Conservation (phyloP, 1,140 invertebrate genomes). For the Araneus ventricosus region DNA sequence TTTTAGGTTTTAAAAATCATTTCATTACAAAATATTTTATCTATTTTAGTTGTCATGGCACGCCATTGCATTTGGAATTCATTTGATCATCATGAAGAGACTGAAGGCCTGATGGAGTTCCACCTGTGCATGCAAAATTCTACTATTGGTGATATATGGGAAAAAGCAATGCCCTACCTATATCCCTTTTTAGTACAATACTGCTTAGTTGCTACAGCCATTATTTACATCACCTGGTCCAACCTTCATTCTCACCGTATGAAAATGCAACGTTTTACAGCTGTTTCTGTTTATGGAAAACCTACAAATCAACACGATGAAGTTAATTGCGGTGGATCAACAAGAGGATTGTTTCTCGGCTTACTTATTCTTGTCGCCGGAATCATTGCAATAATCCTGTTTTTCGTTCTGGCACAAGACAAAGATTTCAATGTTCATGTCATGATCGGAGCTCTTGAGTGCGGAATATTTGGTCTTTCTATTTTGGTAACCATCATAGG, state of each 20-base stretch:
- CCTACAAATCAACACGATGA: slow-evolving; percentile 11
- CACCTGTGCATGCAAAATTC: slow-evolving; percentile 84
- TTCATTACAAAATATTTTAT: not conserved
- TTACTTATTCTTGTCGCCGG: slow-evolving; percentile 83
- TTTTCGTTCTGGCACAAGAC: slow-evolving; percentile 84
- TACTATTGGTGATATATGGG: slow-evolving; percentile 84
- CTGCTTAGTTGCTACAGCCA: slow-evolving; percentile 84
- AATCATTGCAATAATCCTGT: slow-evolving; percentile 84
- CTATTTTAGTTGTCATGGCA: slow-evolving; percentile 41
- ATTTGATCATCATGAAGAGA: slow-evolving; percentile 78
- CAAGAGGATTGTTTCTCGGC: slow-evolving; percentile 84
- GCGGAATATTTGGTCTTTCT: slow-evolving; percentile 80
- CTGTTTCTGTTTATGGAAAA: slow-evolving; percentile 60
- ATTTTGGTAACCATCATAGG: slow-evolving; percentile 81
- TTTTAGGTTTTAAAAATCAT: too few relatives aligned
- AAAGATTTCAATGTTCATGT: slow-evolving; percentile 81
- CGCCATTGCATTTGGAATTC: slow-evolving; percentile 41
- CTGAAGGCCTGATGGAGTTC: slow-evolving; percentile 82
- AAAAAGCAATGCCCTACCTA: slow-evolving; percentile 84
- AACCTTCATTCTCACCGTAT: slow-evolving; percentile 78
- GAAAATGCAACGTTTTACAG: slow-evolving; percentile 52
- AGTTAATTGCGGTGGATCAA: slow-evolving; percentile 83
- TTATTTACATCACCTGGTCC: slow-evolving; percentile 84
- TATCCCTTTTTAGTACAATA: slow-evolving; percentile 84
- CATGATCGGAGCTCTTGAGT: slow-evolving; percentile 78